A percentile compares a stretch with the other conserved stretches of the same genome.
Conservation (phyloP, 2,888 invertebrate genomes). For the Gortyna flavago region DNA sequence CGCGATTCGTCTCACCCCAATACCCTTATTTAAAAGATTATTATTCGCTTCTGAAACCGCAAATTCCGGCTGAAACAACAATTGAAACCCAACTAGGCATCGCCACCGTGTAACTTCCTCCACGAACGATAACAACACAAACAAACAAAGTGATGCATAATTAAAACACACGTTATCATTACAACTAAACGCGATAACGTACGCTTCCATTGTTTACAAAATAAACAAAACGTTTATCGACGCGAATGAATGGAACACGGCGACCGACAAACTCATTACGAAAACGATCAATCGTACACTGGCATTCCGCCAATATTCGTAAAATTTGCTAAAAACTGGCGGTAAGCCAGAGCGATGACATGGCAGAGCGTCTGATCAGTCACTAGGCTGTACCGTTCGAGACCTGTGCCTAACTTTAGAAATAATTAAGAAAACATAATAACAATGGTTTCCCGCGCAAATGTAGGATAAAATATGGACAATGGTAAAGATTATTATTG, state of each 20-base stretch:
- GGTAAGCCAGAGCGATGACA: slow-evolving; percentile 79
- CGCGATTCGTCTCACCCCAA: not conserved
- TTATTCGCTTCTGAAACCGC: slow-evolving; percentile 31
- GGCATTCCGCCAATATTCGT: slow-evolving; percentile 77
- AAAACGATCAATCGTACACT: slow-evolving; percentile 67
- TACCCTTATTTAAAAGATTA: not conserved
- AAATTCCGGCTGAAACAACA: slow-evolving; percentile 29
- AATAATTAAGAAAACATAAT: slow-evolving; percentile 70
- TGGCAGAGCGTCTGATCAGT: slow-evolving; percentile 73
- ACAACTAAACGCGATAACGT: slow-evolving; percentile 72
- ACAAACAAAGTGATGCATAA: slow-evolving; percentile 51
- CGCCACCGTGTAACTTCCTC: slow-evolving; percentile 36
- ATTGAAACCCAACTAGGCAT: slow-evolving; percentile 10
- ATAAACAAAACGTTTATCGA: slow-evolving; percentile 80
- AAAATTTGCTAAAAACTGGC: slow-evolving; percentile 74
- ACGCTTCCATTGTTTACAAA: slow-evolving; percentile 84
- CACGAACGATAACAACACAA: slow-evolving; percentile 46
- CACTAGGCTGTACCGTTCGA: slow-evolving; percentile 74
- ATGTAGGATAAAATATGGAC: slow-evolving; percentile 85
- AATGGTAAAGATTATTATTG: slow-evolving; percentile 74
- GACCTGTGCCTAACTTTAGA: slow-evolving; percentile 71
- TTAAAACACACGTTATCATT: slow-evolving; percentile 62
- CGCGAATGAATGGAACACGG: slow-evolving; percentile 73
- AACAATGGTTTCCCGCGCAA: slow-evolving; percentile 82
- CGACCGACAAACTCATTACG: slow-evolving; percentile 63